Conservation (phyloP, 2,888 invertebrate species). For the Heteropelma amictum region DNA sequence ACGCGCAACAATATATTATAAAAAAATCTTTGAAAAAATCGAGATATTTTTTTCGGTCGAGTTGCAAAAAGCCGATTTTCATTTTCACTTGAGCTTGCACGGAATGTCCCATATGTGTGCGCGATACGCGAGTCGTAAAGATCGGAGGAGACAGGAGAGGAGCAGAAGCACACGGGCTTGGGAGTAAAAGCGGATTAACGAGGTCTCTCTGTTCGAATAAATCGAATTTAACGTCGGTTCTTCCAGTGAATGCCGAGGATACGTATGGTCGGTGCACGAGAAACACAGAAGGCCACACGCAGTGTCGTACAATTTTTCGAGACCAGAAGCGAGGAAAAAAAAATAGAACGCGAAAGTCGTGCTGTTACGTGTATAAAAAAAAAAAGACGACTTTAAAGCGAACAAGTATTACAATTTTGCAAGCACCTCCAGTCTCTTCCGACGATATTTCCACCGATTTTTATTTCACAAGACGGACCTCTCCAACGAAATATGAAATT, state of each 20-base stretch:
- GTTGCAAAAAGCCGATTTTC: too few relatives aligned
- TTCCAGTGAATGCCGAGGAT: constrained; percentile 22
- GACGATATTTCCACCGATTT: too few relatives aligned
- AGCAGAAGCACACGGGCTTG: constrained; percentile 30
- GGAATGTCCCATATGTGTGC: constrained; percentile 36
- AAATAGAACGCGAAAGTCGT: background rate
- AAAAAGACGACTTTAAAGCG: background rate
- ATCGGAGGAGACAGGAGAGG: constrained; percentile 39
- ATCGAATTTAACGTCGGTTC: constrained; percentile 44
- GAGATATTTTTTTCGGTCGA: too few relatives aligned
- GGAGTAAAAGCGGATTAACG: constrained; percentile 60
- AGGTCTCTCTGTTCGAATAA: constrained; percentile 49
- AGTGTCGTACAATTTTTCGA: constrained; percentile 11
- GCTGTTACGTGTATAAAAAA: too few relatives aligned
- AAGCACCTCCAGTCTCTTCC: too few relatives aligned
- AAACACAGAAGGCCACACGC: constrained; percentile 10
- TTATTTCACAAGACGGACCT: too few relatives aligned
- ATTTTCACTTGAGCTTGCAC: too few relatives aligned
- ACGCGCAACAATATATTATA: too few relatives aligned
- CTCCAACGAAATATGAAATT: too few relatives aligned
- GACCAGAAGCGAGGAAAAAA: constrained; percentile 4
- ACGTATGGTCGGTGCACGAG: constrained; percentile 16
- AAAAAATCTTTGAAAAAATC: too few relatives aligned
- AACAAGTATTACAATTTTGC: background rate
- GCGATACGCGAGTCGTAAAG: constrained; percentile 56